Conservation (phyloP, 2,888 invertebrate genomes). For the Euplagia quadripunctaria region DNA sequence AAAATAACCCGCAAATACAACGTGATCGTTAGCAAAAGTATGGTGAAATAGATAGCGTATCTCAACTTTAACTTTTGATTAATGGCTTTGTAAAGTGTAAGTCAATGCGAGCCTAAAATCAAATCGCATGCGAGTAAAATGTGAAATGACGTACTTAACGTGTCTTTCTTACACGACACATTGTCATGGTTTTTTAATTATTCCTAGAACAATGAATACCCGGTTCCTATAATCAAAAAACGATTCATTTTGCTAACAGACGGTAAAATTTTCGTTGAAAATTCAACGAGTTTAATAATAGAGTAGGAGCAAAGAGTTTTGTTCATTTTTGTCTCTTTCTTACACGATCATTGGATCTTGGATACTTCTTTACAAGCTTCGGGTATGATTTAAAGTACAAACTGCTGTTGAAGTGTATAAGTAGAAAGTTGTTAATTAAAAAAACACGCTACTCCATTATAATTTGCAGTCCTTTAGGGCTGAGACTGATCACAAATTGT, state of each 20-base stretch:
- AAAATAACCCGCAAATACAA: neutral
- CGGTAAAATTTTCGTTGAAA: too few species aligned
- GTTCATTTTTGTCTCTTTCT: neutral
- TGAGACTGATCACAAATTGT: too few species aligned
- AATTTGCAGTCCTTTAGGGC: too few species aligned
- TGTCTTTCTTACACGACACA: neutral
- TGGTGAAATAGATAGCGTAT: neutral
- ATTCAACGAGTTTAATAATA: too few species aligned
- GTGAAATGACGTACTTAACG: neutral
- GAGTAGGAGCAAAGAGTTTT: too few species aligned
- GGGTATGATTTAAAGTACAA: neutral
- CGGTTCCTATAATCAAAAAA: too few species aligned
- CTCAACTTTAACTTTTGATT: neutral
- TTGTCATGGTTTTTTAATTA: too few species aligned
- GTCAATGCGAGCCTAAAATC: neutral
- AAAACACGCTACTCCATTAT: neutral
- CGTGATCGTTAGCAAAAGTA: constrained; percentile 1
- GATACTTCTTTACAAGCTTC: neutral
- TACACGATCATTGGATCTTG: neutral
- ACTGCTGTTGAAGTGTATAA: neutral
- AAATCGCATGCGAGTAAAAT: neutral
- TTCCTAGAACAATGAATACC: too few species aligned
- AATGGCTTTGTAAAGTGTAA: too few species aligned
- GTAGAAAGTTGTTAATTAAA: neutral
- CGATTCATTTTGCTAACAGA: too few species aligned